Evolutionary conservation across 2,113 vertebrate species (phyloP).

Genomic region (Pollachius pollachius): DNA sequence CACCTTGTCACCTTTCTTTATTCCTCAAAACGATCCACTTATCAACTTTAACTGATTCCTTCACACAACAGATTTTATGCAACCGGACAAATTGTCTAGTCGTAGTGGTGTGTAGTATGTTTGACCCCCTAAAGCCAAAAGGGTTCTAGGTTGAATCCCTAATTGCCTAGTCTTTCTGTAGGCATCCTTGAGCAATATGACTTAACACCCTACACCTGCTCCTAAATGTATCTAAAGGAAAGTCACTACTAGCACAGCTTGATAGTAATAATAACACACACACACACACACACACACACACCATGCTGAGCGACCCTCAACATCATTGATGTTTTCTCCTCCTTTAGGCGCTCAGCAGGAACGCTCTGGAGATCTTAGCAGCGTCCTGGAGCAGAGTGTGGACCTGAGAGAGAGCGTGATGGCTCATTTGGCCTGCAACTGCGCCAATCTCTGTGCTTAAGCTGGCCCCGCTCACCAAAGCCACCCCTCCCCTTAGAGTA

Average conservation of each 20-base stretch:
- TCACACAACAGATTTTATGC: no score
- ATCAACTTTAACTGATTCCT: no score
- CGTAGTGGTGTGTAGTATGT: no score
- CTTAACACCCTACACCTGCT: neutral
- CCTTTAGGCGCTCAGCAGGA: slow-evolving; percentile 46
- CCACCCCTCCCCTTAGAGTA: neutral
- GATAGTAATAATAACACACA: no score
- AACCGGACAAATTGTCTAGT: no score
- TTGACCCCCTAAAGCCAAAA: no score
- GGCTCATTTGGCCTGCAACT: slow-evolving; percentile 68
- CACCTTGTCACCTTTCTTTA: neutral
- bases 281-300: no score
- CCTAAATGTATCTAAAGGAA: neutral
- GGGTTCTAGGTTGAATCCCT: no score
- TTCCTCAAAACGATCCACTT: neutral
- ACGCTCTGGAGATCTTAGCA: slow-evolving; percentile 5
- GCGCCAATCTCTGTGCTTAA: slow-evolving; percentile 62
- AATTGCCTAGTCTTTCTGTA: no score
- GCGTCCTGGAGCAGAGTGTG: slow-evolving; percentile 49
- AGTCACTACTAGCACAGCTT: no score
- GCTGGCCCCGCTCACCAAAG: neutral
- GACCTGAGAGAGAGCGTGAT: slow-evolving; percentile 58
- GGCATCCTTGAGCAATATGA: neutral
- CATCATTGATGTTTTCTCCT: slow-evolving; percentile 3
- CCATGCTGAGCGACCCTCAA: no score